A percentile compares a stretch with the other conserved stretches of the same genome.
These are phyloP conservation scores for Archips crataeganus DNA, from an alignment of 2,888 invertebrate genomes.

Conservation along the genomic window DNA sequence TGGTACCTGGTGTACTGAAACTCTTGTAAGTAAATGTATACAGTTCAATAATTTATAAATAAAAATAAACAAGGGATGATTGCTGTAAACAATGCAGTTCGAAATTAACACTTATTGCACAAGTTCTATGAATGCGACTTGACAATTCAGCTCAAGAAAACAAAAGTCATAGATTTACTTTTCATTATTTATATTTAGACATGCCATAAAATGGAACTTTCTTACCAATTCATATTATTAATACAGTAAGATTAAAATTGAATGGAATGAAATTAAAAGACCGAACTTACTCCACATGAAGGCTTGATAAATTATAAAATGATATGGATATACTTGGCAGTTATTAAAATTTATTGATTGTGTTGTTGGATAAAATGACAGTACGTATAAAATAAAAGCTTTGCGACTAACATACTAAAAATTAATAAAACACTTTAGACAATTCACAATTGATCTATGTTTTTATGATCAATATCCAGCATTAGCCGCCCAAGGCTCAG, in stretches of 20 bases:
- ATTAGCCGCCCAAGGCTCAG: too few relatives aligned
- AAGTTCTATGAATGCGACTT: constrained; percentile 11
- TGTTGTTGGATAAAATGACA: not conserved
- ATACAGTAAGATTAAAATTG: constrained; percentile 6
- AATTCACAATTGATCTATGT: too few relatives aligned
- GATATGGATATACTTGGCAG: not conserved
- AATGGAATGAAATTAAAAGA: constrained; percentile 9
- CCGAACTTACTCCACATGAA: not conserved
- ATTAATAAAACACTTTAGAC: too few relatives aligned
- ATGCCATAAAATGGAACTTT: not conserved
- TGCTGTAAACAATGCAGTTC: constrained; percentile 4
- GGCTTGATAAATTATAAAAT: not conserved
- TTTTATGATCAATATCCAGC: too few relatives aligned
- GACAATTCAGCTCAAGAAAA: not conserved
- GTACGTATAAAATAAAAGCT: not conserved
- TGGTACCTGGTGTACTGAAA: constrained; percentile 62
- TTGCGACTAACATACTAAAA: too few relatives aligned
- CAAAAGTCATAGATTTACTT: not conserved
- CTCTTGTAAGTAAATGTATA: constrained; percentile 42
- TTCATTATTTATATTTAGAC: not conserved
- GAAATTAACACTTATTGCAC: constrained; percentile 24
- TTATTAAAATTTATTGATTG: not conserved
- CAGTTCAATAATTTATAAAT: constrained; percentile 33
- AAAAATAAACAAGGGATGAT: constrained; percentile 23
- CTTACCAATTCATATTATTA: not conserved